A percentile compares a stretch with the other conserved stretches of the same genome.
Evolutionary conservation across 2,888 invertebrate genomes (phyloP).

Genomic region (Dusona sp.): DNA sequence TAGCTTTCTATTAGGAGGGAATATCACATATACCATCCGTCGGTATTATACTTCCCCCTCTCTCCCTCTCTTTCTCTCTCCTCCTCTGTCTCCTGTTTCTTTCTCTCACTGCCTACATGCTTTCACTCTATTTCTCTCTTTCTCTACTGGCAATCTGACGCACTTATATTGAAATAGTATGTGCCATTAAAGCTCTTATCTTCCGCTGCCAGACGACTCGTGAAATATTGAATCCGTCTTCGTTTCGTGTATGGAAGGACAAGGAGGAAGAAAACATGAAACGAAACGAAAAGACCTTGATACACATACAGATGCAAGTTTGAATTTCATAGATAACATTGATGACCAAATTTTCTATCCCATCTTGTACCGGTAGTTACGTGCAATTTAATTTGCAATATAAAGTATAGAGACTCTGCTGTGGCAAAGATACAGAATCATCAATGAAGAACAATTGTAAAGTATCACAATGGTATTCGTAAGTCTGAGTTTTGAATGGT

Average conservation of each 20-base stretch:
- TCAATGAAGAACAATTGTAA: background rate
- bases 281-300: background rate
- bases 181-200: slow-evolving; percentile 80
- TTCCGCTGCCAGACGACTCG: slow-evolving; percentile 75
- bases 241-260: slow-evolving; percentile 1
- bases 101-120: background rate
- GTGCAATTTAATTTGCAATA: background rate
- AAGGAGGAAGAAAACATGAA: slow-evolving; percentile 6
- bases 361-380: background rate
- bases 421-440: background rate
- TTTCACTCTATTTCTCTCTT: slow-evolving; percentile 9
- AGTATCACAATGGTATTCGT: background rate
- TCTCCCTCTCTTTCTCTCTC: slow-evolving; percentile 1
- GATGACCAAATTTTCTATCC: background rate
- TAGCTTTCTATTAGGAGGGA: slow-evolving; percentile 72
- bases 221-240: slow-evolving; percentile 72
- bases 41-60: slow-evolving; percentile 18
- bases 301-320: background rate
- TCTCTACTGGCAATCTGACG: slow-evolving; percentile 58
- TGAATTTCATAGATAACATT: background rate
- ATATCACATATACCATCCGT: slow-evolving; percentile 22
- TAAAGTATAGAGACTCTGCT: background rate
- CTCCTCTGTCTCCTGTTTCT: slow-evolving; percentile 1
- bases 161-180: slow-evolving; percentile 78
- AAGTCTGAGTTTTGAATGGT: too few relatives aligned